phyloP scores from a whole-genome alignment of 2,113 vertebrate species.

The Rhinopomastus cyanomelas region DNA sequence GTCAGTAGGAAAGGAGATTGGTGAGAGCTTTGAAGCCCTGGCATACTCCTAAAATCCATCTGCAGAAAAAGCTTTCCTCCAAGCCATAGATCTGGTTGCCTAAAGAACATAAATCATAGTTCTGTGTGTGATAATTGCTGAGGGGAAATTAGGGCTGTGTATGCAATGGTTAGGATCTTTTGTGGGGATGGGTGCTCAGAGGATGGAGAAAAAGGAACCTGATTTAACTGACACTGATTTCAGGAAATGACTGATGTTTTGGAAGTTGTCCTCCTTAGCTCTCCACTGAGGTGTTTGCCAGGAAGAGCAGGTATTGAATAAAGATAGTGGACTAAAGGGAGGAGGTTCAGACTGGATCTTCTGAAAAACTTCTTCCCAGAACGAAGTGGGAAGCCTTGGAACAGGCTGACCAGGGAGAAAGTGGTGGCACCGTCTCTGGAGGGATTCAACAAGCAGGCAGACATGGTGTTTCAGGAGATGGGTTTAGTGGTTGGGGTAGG shows the following conservation, averaged over 20 bases:
- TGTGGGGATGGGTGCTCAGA: neutral
- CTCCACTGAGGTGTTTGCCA: neutral
- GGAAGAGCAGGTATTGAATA: neutral
- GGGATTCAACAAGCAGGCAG: too few species aligned
- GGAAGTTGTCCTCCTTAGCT: neutral
- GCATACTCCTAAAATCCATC: neutral
- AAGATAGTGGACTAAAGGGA: neutral
- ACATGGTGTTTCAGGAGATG: too few species aligned
- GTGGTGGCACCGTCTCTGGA: too few species aligned
- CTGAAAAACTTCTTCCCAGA: too few species aligned
- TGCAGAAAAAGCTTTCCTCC: neutral
- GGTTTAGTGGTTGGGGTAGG: too few species aligned
- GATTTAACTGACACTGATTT: neutral
- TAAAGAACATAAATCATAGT: neutral
- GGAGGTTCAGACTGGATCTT: too few species aligned
- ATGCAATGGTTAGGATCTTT: neutral
- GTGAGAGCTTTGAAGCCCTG: neutral
- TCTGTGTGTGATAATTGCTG: neutral
- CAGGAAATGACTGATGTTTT: neutral
- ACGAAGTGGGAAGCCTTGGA: too few species aligned
- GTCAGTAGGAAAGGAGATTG: neutral
- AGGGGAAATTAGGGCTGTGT: neutral
- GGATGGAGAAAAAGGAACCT: neutral
- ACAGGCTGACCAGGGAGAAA: too few species aligned
- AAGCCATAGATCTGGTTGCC: neutral